Base-by-base conservation (phyloP, 2,797 vertebrate species). In the Rachycentron canadum region DNA sequence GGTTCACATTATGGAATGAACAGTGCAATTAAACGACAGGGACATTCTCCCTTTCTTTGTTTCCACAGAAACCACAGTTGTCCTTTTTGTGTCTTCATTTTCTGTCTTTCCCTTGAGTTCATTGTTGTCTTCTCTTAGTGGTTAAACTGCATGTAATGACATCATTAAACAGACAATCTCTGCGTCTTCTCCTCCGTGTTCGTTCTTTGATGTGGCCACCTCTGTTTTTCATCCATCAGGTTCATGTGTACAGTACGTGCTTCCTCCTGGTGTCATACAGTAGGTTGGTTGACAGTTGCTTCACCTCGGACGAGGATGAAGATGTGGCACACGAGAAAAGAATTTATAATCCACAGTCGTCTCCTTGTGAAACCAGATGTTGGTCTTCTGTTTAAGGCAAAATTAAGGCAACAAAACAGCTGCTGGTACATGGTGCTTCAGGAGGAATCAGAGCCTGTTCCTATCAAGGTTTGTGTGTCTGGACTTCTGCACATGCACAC, bases 1-100 rank as follows among this genome's bases (percentile, higher is more conserved):
- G 84, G 91, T 95, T 96, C 95, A 95, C 95, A 95, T 95, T 95
- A 94, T 88, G 94, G 95, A 95, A 95, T 94, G 92, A 93, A 95
- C 94, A 95, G 95, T 96, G 95, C 94, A 94, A 94, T 89, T 89
- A 92, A 93, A 92, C 88, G 88, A 80, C 69, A 76, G 86, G 84
- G 90, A 75, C 82, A 80, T 86, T 41, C 69, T 73, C 78, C 89
- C 76, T 78, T 83, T 89, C 78, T 90, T 79, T 89, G 69, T 90
- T 88, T 84, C 75, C 28, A 78, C 60, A 76, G 90, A 89, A 90
- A 19, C 85, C 86, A 88, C 86, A 92, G 88, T 84, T 89, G 88
- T 91, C 86, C 86, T 69, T 86, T 84, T 87, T 84, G 79, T 80
- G 84, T 90, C 88, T 88, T 91, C 85, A 76, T 88, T 61, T 82